Percentiles rank a stretch among this genome's conserved stretches.
Conservation (phyloP, 2,113 vertebrate genomes). For the Carassius auratus region DNA sequence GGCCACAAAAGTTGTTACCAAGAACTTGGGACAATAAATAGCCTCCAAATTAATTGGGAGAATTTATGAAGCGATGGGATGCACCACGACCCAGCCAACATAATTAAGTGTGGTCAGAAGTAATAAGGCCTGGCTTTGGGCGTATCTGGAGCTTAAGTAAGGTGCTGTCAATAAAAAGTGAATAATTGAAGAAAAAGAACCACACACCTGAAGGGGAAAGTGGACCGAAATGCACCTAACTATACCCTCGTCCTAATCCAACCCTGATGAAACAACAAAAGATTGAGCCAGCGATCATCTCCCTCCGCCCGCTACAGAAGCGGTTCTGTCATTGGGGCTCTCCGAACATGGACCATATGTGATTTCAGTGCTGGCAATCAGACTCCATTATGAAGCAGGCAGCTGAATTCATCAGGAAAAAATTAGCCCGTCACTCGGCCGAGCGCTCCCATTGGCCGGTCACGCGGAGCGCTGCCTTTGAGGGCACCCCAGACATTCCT, state of each 20-base stretch:
- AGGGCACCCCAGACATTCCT: slow-evolving; percentile 87
- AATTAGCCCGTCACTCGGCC: slow-evolving; percentile 78
- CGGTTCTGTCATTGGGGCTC: slow-evolving; percentile 74
- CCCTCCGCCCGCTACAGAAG: slow-evolving; percentile 67
- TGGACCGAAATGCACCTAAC: background rate
- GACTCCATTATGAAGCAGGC: slow-evolving; percentile 78
- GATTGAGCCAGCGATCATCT: slow-evolving; percentile 55
- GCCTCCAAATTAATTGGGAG: slow-evolving; percentile 67
- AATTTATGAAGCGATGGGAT: slow-evolving; percentile 63
- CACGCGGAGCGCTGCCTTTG: slow-evolving; percentile 74
- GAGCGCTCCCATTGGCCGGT: slow-evolving; percentile 77
- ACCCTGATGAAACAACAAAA: slow-evolving; percentile 63
- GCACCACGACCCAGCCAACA: slow-evolving; percentile 36
- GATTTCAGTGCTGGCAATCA: slow-evolving; percentile 78
- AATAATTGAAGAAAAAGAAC: slow-evolving; percentile 53
- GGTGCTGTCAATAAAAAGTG: slow-evolving; percentile 53
- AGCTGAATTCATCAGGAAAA: slow-evolving; percentile 85
- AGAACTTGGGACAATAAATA: slow-evolving; percentile 61
- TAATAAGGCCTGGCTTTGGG: slow-evolving; percentile 55
- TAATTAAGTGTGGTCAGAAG: slow-evolving; percentile 59
- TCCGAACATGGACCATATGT: slow-evolving; percentile 81
- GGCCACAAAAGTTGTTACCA: slow-evolving; percentile 54
- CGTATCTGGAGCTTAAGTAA: slow-evolving; percentile 55
- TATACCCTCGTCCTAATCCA: background rate
- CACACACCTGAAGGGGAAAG: slow-evolving; percentile 50